phyloP scores from a whole-genome alignment of 2,888 invertebrate genomes.

The Doris montereyensis region DNA sequence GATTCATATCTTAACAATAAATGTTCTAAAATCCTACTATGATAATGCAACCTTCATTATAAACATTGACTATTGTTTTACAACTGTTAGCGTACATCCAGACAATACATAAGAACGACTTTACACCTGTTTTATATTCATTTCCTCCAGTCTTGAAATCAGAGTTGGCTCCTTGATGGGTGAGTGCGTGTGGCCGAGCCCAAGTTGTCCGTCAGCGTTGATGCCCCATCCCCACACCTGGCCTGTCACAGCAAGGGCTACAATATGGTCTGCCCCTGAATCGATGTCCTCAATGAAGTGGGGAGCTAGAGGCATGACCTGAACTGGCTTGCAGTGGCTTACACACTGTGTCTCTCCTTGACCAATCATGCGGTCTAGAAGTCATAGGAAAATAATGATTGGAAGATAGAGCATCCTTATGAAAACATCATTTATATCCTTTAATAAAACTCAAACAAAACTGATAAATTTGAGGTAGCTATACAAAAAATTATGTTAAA shows the following conservation, averaged over 20 bases:
- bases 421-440: too few species aligned
- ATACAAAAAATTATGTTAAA: too few species aligned
- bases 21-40: too few species aligned
- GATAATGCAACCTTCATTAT: too few species aligned
- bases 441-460: too few species aligned
- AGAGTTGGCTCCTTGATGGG: conserved; percentile 77
- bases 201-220: conserved; percentile 79
- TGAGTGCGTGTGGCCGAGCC: conserved; percentile 76
- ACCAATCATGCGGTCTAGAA: conserved; percentile 78
- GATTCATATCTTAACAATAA: neutral
- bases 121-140: conserved; percentile 76
- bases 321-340: conserved; percentile 76
- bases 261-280: conserved; percentile 78
- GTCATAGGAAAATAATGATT: too few species aligned
- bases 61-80: too few species aligned
- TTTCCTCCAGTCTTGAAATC: conserved; percentile 75
- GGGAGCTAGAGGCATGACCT: conserved; percentile 74
- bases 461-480: too few species aligned
- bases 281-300: conserved; percentile 77
- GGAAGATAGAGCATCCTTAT: too few species aligned
- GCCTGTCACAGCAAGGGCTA: conserved; percentile 77
- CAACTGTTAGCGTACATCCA: too few species aligned
- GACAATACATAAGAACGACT: too few species aligned
- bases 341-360: conserved; percentile 75
- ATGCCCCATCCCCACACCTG: conserved; percentile 80